Evolutionary conservation across 2,888 invertebrate species (phyloP).

Genomic region (Macrosiphum euphorbiae): DNA sequence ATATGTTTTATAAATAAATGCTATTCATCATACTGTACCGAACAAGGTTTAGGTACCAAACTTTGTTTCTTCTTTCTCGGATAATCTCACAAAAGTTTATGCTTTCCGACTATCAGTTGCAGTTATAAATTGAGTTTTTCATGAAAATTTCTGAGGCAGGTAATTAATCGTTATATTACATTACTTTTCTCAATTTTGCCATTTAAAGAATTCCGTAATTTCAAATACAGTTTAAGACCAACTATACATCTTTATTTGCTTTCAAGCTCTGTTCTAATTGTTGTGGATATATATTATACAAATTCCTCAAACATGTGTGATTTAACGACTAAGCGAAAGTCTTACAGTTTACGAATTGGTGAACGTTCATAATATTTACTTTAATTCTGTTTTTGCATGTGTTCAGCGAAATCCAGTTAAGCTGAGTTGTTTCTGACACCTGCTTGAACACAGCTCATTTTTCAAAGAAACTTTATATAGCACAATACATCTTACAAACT

Average conservation of each 20-base stretch:
- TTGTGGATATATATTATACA: neutral
- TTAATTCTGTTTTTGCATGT: conserved; percentile 31
- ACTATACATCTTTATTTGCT: neutral
- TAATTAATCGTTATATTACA: neutral
- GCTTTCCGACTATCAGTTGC: neutral
- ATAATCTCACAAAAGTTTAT: neutral
- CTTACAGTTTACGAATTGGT: neutral
- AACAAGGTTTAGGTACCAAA: neutral
- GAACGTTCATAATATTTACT: neutral
- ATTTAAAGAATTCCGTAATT: neutral
- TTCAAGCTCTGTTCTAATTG: neutral
- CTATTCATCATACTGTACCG: neutral
- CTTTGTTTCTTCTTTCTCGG: neutral
- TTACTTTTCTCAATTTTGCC: neutral
- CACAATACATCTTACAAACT: conserved; percentile 7
- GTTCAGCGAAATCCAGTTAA: conserved; percentile 24
- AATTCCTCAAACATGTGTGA: neutral
- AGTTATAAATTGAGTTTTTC: conserved; percentile 10
- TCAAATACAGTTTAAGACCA: neutral
- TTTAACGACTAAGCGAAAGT: neutral
- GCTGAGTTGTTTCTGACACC: conserved; percentile 34
- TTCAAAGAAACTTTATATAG: conserved; percentile 16
- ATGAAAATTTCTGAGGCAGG: neutral
- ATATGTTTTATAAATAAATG: neutral
- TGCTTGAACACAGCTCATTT: neutral